Evolutionary conservation across 2,797 vertebrate species (phyloP).

Genomic region (Mastacembelus armatus): DNA sequence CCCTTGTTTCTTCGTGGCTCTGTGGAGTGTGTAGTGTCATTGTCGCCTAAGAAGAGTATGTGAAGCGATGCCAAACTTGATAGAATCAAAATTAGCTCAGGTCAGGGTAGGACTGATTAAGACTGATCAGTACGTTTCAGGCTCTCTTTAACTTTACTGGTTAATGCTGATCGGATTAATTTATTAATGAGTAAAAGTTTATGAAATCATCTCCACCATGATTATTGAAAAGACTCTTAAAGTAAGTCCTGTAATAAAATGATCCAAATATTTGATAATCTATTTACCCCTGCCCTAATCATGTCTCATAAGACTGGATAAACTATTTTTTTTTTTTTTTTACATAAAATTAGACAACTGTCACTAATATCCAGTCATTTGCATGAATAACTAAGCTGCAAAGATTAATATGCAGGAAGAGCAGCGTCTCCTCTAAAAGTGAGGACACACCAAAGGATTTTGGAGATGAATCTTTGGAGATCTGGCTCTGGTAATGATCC

Average conservation of each 20-base stretch:
- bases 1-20: conserved; percentile 47
- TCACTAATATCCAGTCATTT: conserved; percentile 25
- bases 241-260: conserved; percentile 21
- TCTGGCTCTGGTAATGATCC: conserved; percentile 49
- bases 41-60: conserved; percentile 49
- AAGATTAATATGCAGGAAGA: conserved; percentile 58
- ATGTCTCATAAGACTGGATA: conserved; percentile 23
- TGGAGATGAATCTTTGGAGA: conserved; percentile 42
- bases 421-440: conserved; percentile 49
- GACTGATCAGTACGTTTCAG: conserved; percentile 53
- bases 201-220: conserved; percentile 34
- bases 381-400: conserved; percentile 38
- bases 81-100: conserved; percentile 73
- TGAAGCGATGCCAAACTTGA: conserved; percentile 69
- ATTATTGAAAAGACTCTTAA: conserved; percentile 27
- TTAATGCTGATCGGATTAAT: conserved; percentile 46
- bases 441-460: conserved; percentile 60
- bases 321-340: conserved; percentile 13
- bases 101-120: conserved; percentile 55
- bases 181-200: conserved; percentile 34
- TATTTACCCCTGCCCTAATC: not conserved
- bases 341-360: conserved; percentile 28
- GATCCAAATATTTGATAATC: conserved; percentile 26
- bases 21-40: conserved; percentile 39
- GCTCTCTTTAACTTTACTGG: conserved; percentile 58